These are phyloP conservation scores for Dryoscopus gambensis DNA, from an alignment of 2,113 vertebrate species.

Conservation along the genomic window DNA sequence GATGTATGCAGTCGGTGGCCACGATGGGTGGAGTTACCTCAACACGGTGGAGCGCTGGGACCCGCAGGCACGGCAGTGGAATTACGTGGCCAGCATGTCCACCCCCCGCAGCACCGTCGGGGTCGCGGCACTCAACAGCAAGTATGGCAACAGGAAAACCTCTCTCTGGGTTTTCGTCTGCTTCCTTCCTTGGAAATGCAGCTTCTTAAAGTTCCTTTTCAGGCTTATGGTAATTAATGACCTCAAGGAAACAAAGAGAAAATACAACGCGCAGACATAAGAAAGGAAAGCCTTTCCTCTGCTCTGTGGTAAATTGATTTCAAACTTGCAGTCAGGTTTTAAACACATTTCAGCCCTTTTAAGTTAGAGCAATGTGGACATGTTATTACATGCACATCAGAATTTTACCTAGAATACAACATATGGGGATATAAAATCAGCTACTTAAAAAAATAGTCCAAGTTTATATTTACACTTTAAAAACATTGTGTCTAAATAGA, in stretches of 20 bases:
- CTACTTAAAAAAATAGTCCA: neutral
- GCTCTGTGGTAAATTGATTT: neutral
- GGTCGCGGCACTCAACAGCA: constrained; percentile 92
- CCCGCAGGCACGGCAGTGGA: constrained; percentile 94
- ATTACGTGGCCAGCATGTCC: constrained; percentile 97
- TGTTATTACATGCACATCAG: neutral
- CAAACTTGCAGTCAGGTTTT: neutral
- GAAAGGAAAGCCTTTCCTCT: neutral
- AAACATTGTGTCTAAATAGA: neutral
- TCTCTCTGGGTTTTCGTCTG: neutral
- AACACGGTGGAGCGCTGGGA: constrained; percentile 98
- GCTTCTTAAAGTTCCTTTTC: neutral
- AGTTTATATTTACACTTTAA: neutral
- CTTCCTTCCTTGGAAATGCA: neutral
- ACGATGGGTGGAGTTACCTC: constrained; percentile 97
- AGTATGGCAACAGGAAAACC: constrained; percentile 74
- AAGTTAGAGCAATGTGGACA: neutral
- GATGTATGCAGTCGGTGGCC: constrained; percentile 97
- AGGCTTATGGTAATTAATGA: neutral
- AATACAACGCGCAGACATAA: neutral
- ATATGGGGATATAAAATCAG: neutral
- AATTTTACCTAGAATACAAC: neutral
- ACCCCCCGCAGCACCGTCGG: constrained; percentile 93
- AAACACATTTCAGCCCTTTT: neutral
- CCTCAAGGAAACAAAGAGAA: neutral